Evolutionary conservation across 2,113 vertebrate species (phyloP), one percentile per base, ranked within the genome.

Genomic region (Hipposideros armiger): DNA sequence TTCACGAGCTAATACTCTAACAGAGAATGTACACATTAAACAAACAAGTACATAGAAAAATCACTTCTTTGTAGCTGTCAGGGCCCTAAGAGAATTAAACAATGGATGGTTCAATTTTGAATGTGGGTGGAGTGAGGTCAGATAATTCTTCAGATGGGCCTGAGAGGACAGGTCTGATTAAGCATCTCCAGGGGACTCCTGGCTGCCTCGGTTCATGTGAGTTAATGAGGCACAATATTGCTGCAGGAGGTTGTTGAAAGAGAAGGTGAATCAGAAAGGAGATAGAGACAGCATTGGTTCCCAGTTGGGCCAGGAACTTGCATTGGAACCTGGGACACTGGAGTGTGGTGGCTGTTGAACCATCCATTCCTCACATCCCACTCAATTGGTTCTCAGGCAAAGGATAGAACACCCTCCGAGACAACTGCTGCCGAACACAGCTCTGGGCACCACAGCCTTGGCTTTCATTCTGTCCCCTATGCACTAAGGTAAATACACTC

Each of bases 301-400:
- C 60, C 30, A 24, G 2, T 56, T 3, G 70, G 73, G 30, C 52
- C 2, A 9, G 76, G 42, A 45, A 10, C 20, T 40, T 82, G 22
- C 36, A 14, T 7, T 60, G 22, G 42, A 45, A 54, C 22, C 66
- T 54, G 36, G 86, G 42, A 50, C 30, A 11, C 4, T 6, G 52
- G n/a, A 67, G 11, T 3, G 2, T 1, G 3, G 45, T 58, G 42
- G 36, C 50, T 11, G 2, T 1, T n/a, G 32, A 56, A 9, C 15
- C 20, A 9, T 2, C 32, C 42, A n/a, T 52, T 81, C 30, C 36
- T 90, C 36, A n/a, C 5, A 0, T 16, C 8, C 17, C 26, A 19
- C 24, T 58, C 50, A 4, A 45, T 1, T 47, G 58, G 32, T 22
- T 69, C 66, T 22, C 11, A 11, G 36, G 36, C 72, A 62, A 47